phyloP scores from a whole-genome alignment of 2,113 vertebrate species.

The Crocuta crocuta region DNA sequence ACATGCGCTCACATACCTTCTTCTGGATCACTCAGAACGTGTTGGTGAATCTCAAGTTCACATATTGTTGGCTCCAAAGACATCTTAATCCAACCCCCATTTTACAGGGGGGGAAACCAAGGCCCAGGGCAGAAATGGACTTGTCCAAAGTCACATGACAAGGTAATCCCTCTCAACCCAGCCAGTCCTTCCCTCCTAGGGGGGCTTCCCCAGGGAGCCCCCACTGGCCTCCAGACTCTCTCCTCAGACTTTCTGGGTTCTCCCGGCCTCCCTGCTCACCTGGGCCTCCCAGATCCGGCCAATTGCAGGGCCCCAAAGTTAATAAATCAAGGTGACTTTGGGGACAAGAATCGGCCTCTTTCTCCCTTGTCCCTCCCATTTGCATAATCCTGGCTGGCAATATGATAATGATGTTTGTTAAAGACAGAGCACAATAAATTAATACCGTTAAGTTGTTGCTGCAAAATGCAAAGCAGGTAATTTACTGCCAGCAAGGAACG shows the following conservation, averaged over 20 bases:
- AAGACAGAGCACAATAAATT: slow-evolving; percentile 90
- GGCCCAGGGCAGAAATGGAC: not conserved
- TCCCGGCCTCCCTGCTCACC: not conserved
- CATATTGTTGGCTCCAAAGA: not conserved
- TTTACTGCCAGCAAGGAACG: slow-evolving; percentile 81
- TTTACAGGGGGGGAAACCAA: not conserved
- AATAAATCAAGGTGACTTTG: slow-evolving; percentile 91
- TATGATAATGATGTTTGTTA: slow-evolving; percentile 91
- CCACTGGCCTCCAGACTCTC: not conserved
- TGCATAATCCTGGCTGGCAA: slow-evolving; percentile 90
- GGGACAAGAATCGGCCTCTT: slow-evolving; percentile 82
- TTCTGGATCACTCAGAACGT: not conserved
- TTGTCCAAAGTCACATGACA: not conserved
- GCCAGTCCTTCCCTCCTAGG: not conserved
- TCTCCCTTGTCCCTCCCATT: slow-evolving; percentile 85
- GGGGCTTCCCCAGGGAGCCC: fast-evolving
- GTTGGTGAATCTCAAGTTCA: not conserved
- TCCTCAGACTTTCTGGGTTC: not conserved
- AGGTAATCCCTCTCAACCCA: not conserved
- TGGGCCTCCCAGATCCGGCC: slow-evolving; percentile 37
- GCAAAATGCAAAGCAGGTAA: slow-evolving; percentile 88
- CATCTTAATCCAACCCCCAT: not conserved
- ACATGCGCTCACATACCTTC: not conserved
- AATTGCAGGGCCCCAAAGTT: slow-evolving; percentile 77
- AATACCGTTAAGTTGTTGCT: slow-evolving; percentile 89